Conservation (phyloP, 2,113 vertebrate species). For the Platysternon megacephalum region DNA sequence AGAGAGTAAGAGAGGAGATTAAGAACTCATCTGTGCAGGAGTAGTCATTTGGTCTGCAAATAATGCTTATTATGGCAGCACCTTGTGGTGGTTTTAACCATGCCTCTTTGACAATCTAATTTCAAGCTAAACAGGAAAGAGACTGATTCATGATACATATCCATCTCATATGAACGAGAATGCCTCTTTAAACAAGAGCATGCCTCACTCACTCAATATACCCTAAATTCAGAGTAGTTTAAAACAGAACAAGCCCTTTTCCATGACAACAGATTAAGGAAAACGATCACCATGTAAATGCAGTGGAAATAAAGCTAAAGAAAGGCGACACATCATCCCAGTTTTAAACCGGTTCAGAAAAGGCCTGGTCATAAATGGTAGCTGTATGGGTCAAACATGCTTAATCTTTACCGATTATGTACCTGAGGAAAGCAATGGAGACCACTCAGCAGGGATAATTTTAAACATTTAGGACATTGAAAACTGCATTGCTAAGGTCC, state of each 20-base stretch:
- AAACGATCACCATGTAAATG: accelerated
- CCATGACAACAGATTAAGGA: not conserved
- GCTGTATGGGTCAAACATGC: not conserved
- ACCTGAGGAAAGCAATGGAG: not conserved
- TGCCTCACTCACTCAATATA: not conserved
- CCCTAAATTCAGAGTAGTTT: accelerated
- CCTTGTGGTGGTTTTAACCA: not conserved
- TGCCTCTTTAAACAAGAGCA: not conserved
- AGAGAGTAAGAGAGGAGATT: not conserved
- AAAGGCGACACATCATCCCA: not conserved
- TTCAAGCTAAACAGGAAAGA: not conserved
- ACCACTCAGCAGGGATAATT: not conserved
- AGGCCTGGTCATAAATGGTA: not conserved
- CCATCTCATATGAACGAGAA: not conserved
- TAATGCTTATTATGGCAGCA: not conserved
- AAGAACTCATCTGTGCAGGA: not conserved
- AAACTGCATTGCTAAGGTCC: not conserved
- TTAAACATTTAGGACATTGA: not conserved
- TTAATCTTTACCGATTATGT: not conserved
- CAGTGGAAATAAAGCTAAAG: not conserved
- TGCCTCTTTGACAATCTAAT: not conserved
- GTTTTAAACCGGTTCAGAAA: not conserved
- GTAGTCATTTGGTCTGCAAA: not conserved
- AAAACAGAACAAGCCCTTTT: not conserved
- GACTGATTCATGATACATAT: no score